Base-by-base conservation (phyloP, 2,797 vertebrate genomes). In the Momotus momota region DNA sequence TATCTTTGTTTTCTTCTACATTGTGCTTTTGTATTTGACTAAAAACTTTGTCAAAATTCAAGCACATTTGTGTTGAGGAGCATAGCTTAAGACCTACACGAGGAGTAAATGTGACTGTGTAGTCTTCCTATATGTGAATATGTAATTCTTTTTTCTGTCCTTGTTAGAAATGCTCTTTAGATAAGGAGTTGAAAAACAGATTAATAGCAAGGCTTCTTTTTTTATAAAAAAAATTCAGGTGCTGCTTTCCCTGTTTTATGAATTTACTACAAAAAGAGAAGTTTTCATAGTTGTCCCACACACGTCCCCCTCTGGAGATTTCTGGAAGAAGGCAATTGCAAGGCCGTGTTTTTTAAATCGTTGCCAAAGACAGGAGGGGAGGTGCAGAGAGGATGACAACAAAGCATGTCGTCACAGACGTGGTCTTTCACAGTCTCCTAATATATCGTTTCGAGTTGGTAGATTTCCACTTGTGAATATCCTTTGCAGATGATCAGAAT, bases 71-170 rank as follows among this genome's bases (percentile, higher is more conserved):
- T 67, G 22, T 27, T 35, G 77, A n/a, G 41, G 31, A 29, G 20
- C 31, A 2, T 22, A 65, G 43, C 20, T 69, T 57, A 52, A n/a
- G 11, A 20, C 13, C 72, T 72, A 0, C 0, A 0, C 29, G 19
- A 49, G 58, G 41, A 72, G 43, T 58, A 80, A 81, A 79, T 8
- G 20, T 35, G 54, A 38, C 14, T 6, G 46, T 27, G 3, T 43
- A 14, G 54, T 87, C 31, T 55, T 55, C 4, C 7, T n/a, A n/a
- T 55, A 55, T 31, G 31, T 55, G 29, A 19, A n/a, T n/a, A 54
- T 12, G 20, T 55, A 20, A 55, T n/a, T 55, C 18, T 54, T 77
- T 29, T 41, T 81, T 21, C 79, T 60, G 61, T 14, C n/a, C 33
- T 35, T 49, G 31, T 27, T 54, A 69, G 52, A 89, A 93, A 65